Evolutionary conservation across 2,113 vertebrate genomes (phyloP).

Genomic region (Fulica atra): DNA sequence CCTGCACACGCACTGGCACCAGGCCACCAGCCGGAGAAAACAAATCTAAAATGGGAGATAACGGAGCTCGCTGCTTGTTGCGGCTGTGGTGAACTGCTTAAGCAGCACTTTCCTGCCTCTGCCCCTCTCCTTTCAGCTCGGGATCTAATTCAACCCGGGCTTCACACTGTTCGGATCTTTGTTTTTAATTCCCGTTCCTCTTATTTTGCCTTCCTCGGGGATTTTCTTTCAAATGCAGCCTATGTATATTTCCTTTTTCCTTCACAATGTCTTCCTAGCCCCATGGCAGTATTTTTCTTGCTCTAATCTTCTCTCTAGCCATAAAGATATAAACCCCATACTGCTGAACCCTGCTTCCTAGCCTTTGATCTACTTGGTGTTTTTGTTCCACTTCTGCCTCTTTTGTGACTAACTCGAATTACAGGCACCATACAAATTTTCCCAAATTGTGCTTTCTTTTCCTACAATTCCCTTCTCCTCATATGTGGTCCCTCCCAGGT

Average conservation of each 20-base stretch:
- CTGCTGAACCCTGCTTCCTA: conserved; percentile 36
- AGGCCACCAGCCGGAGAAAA: neutral
- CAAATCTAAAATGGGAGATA: neutral
- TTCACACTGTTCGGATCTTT: conserved; percentile 46
- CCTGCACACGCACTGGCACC: neutral
- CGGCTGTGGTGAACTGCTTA: neutral
- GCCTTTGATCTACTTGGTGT: conserved; percentile 65
- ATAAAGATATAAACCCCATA: conserved; percentile 69
- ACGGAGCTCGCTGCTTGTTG: neutral
- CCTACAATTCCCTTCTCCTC: neutral
- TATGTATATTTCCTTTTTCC: conserved; percentile 52
- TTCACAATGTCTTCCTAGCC: conserved; percentile 64
- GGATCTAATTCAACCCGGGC: conserved; percentile 9
- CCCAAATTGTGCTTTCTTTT: conserved; percentile 40
- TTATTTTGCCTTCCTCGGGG: conserved; percentile 35
- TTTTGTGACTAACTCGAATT: conserved; percentile 63
- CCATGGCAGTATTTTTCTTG: conserved; percentile 67
- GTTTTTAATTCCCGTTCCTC: conserved; percentile 26
- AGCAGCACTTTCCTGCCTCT: conserved; percentile 19
- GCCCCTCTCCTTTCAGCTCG: conserved; percentile 36
- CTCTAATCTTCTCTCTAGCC: conserved; percentile 68
- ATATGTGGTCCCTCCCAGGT: neutral
- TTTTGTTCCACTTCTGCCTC: conserved; percentile 72
- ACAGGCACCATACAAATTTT: conserved; percentile 51
- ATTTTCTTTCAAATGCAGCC: conserved; percentile 59